Evolutionary conservation across 2,113 vertebrate genomes (phyloP), one percentile per base, ranked within the genome.

Genomic region (Lethenteron camtschaticum): DNA sequence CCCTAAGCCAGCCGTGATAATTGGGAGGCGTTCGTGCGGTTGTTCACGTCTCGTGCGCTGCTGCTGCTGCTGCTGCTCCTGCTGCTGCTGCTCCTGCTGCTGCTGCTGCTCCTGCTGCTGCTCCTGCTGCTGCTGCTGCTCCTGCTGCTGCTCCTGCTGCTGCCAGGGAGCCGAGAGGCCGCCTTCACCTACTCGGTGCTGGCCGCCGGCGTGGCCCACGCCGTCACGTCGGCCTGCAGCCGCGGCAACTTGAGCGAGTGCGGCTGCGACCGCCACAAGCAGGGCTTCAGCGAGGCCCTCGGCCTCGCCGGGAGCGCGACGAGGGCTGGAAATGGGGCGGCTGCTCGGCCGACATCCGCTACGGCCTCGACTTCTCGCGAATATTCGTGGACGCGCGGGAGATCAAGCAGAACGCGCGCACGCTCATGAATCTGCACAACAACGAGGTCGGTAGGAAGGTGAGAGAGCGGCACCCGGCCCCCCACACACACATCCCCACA

Each of bases 281-380:
- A 99, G 77, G 94, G 63, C 20, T 66, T 20, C 20, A 66, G n/a
- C n/a, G 63, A 9, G 10, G n/a, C 20, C 10, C n/a, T n/a, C n/a
- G 63, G 63, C n/a, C 63, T 16, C 8, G n/a, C 20, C n/a, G 20
- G n/a, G 63, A 66, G 63, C 88, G 87, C 73, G 88, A 94, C 59
- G 90, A 96, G 75, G 90, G 94, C 81, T 99, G 94, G 94, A 95
- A 92, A 77, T 99, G 94, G 94, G 94, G 94, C 57, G 94, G 94
- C 78, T 99, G 94, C 80, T 99, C 94, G 0, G 90, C 92, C 1
- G 90, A 96, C 69, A 83, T 96, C 76, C 88, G 87, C 80, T 96
- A 99, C 5, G 94, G 92, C 73, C 84, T 96, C 70, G 90, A 96
- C 77, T 95, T 96, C 82, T 99, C 94, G 69, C 82, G 86, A 58